A percentile compares a stretch with the other conserved stretches of the same genome.
Conservation (phyloP, 2,888 invertebrate genomes). For the Hypsopygia costalis region DNA sequence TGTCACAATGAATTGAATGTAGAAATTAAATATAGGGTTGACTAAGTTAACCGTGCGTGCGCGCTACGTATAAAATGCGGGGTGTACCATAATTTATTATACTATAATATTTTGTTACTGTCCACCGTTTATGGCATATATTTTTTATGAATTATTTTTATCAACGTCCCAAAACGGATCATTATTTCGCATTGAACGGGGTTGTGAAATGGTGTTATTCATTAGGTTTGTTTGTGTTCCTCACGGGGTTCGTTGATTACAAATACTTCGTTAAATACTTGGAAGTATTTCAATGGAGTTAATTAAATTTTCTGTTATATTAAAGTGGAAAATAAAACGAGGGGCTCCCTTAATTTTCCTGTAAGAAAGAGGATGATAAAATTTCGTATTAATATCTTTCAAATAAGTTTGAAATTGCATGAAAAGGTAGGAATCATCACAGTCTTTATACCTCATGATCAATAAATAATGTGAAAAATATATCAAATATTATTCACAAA, state of each 20-base stretch:
- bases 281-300: conserved; percentile 25
- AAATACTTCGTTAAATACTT: conserved; percentile 1
- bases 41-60: conserved; percentile 62
- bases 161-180: conserved; percentile 63
- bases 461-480: no score
- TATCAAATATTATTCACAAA: no score
- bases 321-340: no score
- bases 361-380: no score
- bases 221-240: conserved; percentile 71
- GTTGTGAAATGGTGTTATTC: conserved; percentile 49
- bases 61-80: conserved; percentile 67
- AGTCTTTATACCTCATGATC: no score
- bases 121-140: conserved; percentile 65
- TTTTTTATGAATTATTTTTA: conserved; percentile 71
- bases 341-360: no score
- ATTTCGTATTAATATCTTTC: no score
- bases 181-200: conserved; percentile 63
- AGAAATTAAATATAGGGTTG: conserved; percentile 75
- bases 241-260: conserved; percentile 38
- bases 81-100: conserved; percentile 78
- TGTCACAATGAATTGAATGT: conserved; percentile 69
- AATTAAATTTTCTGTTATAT: conserved; percentile 16
- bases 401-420: no score
- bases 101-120: conserved; percentile 73
- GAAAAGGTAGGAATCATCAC: no score